Conservation (phyloP, 2,797 vertebrate genomes). For the Somateria mollissima region DNA sequence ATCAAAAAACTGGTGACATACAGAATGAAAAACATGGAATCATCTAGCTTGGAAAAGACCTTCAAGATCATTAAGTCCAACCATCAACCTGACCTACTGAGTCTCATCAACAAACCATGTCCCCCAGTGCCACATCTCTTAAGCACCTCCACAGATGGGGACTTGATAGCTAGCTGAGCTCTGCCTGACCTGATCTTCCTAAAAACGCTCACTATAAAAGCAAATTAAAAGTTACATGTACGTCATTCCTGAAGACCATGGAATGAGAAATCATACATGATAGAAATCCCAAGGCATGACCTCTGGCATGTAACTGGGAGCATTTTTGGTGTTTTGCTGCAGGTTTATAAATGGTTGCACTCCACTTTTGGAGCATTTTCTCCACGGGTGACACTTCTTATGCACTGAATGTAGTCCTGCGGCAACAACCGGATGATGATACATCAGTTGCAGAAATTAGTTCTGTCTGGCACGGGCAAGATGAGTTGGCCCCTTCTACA, state of each 20-base stretch:
- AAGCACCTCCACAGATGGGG: background rate
- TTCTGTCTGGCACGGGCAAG: background rate
- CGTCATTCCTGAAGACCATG: background rate
- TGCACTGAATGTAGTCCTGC: background rate
- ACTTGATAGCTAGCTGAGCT: background rate
- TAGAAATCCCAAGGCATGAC: background rate
- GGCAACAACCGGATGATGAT: background rate
- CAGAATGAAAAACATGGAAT: background rate
- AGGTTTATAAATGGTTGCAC: background rate
- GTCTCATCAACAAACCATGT: background rate
- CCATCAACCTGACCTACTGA: background rate
- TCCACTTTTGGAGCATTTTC: background rate
- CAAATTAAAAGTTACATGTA: fast-evolving
- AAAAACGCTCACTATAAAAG: background rate
- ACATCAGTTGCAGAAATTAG: background rate
- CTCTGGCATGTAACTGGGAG: background rate
- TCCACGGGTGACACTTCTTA: background rate
- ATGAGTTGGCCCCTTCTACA: background rate
- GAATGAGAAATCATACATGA: background rate
- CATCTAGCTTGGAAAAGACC: background rate
- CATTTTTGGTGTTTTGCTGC: background rate
- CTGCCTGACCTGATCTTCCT: background rate
- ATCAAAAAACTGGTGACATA: background rate
- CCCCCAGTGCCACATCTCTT: background rate
- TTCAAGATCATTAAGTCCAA: background rate